Conservation (phyloP, 2,888 invertebrate species). For the Hartigia nigra region DNA sequence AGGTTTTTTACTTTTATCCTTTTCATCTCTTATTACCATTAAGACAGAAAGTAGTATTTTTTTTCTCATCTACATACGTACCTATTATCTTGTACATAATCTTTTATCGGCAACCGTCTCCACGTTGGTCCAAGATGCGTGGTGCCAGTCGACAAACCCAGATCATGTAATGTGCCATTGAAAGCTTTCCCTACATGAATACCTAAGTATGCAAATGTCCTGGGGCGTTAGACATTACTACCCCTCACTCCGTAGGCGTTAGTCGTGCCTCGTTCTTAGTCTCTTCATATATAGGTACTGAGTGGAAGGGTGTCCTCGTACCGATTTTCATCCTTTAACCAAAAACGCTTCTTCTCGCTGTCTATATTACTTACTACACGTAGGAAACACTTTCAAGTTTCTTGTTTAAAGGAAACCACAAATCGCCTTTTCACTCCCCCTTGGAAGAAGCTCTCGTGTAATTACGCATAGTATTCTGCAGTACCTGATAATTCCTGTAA, state of each 20-base stretch:
- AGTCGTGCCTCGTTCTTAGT: neutral
- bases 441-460: too few relatives aligned
- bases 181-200: slow-evolving; percentile 54
- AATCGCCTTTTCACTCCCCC: too few relatives aligned
- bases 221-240: slow-evolving; percentile 43
- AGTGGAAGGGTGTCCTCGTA: neutral
- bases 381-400: neutral
- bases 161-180: slow-evolving; percentile 39
- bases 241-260: slow-evolving; percentile 6
- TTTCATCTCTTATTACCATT: neutral
- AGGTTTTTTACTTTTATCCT: neutral
- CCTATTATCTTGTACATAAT: neutral
- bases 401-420: neutral
- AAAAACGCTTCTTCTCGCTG: neutral
- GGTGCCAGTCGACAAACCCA: slow-evolving; percentile 40
- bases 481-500: too few relatives aligned
- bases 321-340: neutral
- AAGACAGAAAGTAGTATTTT: neutral
- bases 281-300: neutral
- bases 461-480: too few relatives aligned
- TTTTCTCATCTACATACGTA: neutral
- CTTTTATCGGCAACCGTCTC: neutral
- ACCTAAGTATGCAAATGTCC: slow-evolving; percentile 58
- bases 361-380: neutral
- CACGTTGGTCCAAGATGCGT: neutral